These are phyloP conservation scores for Coptodon rendalli DNA, from an alignment of 2,113 vertebrate genomes.

Conservation along the genomic window DNA sequence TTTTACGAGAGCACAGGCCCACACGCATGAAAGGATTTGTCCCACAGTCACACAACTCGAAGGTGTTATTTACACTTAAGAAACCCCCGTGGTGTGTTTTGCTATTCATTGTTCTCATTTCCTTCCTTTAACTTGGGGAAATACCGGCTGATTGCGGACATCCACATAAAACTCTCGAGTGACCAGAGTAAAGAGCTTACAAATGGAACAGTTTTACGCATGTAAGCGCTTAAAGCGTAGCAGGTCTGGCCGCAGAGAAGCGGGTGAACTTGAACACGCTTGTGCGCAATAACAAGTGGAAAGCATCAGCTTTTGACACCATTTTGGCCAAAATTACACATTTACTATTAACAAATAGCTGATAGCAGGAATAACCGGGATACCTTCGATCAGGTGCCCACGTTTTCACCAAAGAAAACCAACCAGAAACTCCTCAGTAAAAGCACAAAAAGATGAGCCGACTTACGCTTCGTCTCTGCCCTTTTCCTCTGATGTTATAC, in stretches of 20 bases:
- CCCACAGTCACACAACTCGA: not conserved
- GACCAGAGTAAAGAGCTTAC: conserved; percentile 13
- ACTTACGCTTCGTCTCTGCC: conserved; percentile 68
- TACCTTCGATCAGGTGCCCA: not conserved
- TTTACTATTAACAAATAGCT: not conserved
- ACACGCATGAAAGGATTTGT: not conserved
- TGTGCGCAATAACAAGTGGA: conserved; percentile 1
- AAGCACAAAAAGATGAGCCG: not conserved
- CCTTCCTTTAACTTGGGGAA: conserved; percentile 53
- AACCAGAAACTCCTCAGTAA: not conserved
- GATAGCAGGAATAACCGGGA: no score
- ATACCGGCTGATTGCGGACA: conserved; percentile 45
- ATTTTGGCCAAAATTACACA: not conserved
- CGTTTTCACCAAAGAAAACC: not conserved
- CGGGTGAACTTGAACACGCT: not conserved
- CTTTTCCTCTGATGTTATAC: conserved; percentile 45
- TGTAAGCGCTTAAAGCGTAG: not conserved
- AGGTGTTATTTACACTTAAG: conserved; percentile 12
- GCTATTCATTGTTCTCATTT: conserved; percentile 59
- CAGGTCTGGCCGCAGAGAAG: not conserved
- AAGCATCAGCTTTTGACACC: not conserved
- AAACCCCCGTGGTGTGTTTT: not conserved
- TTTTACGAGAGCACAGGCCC: not conserved
- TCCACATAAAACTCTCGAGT: conserved; percentile 23
- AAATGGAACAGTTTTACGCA: not conserved